Base-by-base conservation (phyloP, 1,140 invertebrate species). In the Campodea augens region DNA sequence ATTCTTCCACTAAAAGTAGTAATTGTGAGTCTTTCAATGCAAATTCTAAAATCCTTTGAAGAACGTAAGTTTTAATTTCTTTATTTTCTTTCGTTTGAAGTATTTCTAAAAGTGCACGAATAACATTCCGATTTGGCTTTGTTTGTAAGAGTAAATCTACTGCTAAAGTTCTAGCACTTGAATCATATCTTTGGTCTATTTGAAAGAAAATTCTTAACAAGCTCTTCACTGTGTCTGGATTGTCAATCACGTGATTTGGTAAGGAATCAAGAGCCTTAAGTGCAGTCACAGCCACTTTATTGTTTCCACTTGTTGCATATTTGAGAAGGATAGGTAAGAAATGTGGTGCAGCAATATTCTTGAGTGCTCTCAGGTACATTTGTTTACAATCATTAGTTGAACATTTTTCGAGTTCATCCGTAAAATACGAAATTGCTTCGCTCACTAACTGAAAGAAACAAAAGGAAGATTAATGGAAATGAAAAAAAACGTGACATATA, bases 101-200 rank as follows among this genome's bases (percentile, higher is more conserved):
- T 24, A 44, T 43, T 32, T 37, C 24, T 18, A 50, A 21, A 15
- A 50, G 29, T 3, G 21, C 12, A 4, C 25, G 24, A 23, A 50
- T 25, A 18, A 48, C 25, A 19, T 32, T 15, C 15, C 27, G 7
- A 32, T 7, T 10, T 1, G 73, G 69, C 5, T 69, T 61, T 15
- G 64, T 57, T 42, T 72, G 66, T 1, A 86, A 59, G n/a, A 86
- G 60, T 7, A 86, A 66, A 53, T 86, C 78, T 7, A 77, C 55
- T 0, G 81, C 77, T 32, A 85, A 49, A 1, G 76, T 77, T 51
- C 81, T 63, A 0, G 74, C 67, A 21, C 77, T 82, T 13, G 78
- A 77, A 54, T 86, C 82, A 50, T 66, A 66, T 41, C 69, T 71
- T 49, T 63, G 68, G 4, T 62, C 64, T 3, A 74, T 55, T 54